phyloP scores from a whole-genome alignment of 1,140 invertebrate species.

The Zaprionus kolodkinae region DNA sequence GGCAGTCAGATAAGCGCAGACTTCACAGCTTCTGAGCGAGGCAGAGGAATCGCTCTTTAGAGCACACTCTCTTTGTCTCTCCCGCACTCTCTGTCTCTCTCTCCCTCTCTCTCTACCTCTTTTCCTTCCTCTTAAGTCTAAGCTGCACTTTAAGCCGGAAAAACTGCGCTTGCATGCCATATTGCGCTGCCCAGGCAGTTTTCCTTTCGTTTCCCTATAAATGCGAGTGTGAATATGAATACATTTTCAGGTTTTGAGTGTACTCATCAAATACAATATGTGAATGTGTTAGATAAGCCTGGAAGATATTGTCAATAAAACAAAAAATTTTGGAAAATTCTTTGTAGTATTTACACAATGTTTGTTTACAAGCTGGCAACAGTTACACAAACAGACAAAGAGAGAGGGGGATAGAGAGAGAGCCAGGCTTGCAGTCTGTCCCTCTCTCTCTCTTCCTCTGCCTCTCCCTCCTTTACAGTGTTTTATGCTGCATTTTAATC shows the following conservation, averaged over 20 bases:
- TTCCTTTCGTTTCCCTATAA: neutral
- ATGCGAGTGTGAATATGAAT: conserved; percentile 1
- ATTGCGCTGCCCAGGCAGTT: conserved; percentile 13
- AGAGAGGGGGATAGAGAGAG: neutral
- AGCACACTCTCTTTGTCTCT: neutral
- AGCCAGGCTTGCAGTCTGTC: neutral
- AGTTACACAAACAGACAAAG: conserved; percentile 47
- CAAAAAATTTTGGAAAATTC: conserved; percentile 61
- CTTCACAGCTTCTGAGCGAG: conserved; percentile 27
- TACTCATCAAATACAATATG: conserved; percentile 29
- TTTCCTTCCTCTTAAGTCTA: neutral
- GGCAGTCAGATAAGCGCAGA: conserved; percentile 38
- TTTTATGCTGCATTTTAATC: conserved; percentile 36
- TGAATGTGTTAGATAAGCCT: conserved; percentile 55
- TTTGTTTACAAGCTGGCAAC: conserved; percentile 63
- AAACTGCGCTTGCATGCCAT: neutral
- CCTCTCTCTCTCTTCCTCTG: neutral
- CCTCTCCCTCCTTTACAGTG: neutral
- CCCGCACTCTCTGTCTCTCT: neutral
- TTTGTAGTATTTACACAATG: conserved; percentile 59
- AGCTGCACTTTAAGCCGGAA: neutral
- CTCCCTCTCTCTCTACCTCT: neutral
- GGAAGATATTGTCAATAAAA: conserved; percentile 65
- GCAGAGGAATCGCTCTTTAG: too few species aligned
- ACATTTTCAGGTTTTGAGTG: conserved; percentile 25